Percentiles rank a stretch among this genome's conserved stretches.
phyloP scores from a whole-genome alignment of 2,113 vertebrate genomes.

The Rhinoderma darwinii region DNA sequence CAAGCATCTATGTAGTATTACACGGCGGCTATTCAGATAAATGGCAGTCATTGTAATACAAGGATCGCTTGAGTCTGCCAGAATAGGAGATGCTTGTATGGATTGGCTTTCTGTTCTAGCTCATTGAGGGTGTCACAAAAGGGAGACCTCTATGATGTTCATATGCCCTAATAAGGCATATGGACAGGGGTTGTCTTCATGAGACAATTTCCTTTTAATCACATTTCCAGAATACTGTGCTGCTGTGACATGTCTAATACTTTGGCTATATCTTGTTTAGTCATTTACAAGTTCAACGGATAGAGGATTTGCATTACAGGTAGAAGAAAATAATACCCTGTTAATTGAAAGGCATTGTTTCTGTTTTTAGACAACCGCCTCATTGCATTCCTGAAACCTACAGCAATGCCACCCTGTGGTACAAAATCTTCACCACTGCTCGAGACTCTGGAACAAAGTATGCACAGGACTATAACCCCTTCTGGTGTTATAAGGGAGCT shows the following conservation, averaged over 20 bases:
- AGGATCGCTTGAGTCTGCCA: too few species aligned
- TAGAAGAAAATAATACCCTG: not conserved
- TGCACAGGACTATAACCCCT: constrained; percentile 95
- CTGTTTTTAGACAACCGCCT: constrained; percentile 84
- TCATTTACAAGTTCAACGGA: not conserved
- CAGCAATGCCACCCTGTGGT: constrained; percentile 94
- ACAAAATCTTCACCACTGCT: constrained; percentile 95
- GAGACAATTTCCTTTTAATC: too few species aligned
- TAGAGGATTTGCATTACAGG: not conserved
- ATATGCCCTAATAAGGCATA: too few species aligned
- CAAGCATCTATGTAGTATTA: too few species aligned
- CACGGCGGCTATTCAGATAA: too few species aligned
- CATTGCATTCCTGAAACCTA: constrained; percentile 94
- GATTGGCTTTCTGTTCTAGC: too few species aligned
- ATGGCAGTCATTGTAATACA: too few species aligned
- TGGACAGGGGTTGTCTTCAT: too few species aligned
- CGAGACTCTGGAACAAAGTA: constrained; percentile 95
- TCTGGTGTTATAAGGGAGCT: constrained; percentile 99
- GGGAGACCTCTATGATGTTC: too few species aligned
- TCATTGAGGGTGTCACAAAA: too few species aligned
- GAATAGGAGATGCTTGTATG: too few species aligned
- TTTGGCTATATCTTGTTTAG: not conserved
- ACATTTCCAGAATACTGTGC: not conserved
- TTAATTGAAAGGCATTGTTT: constrained; percentile 33
- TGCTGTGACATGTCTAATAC: not conserved